Evolutionary conservation across 2,113 vertebrate species (phyloP).

Genomic region (Erythrolamprus reginae): DNA sequence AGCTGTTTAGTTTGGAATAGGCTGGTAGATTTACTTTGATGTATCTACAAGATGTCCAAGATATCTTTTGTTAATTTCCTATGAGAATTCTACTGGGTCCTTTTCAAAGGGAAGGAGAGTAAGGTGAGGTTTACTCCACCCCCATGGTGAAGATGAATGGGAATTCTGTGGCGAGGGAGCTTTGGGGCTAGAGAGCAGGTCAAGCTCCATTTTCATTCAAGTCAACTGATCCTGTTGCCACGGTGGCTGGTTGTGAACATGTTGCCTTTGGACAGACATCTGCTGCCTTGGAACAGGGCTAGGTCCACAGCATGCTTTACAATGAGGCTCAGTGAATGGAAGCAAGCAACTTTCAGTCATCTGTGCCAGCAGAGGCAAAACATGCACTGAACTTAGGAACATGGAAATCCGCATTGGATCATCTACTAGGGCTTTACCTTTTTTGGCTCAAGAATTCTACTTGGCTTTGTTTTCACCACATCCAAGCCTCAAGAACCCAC

Average conservation of each 20-base stretch:
- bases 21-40: neutral
- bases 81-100: neutral
- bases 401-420: neutral
- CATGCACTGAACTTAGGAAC: neutral
- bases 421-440: neutral
- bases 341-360: neutral
- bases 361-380: neutral
- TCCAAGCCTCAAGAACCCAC: neutral
- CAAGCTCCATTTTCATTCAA: neutral
- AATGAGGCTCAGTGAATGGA: neutral
- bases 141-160: neutral
- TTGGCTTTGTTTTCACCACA: neutral
- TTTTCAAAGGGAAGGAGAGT: neutral
- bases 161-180: neutral
- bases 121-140: neutral
- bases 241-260: neutral
- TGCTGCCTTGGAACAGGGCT: neutral
- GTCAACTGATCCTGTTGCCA: neutral
- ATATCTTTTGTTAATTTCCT: neutral
- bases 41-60: neutral
- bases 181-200: neutral
- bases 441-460: neutral
- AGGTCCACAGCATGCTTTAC: neutral
- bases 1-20: neutral
- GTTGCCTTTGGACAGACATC: slow-evolving; percentile 16